Percentiles rank a stretch among this genome's conserved stretches.
Conservation (phyloP, 2,113 vertebrate genomes). For the Colius striatus region DNA sequence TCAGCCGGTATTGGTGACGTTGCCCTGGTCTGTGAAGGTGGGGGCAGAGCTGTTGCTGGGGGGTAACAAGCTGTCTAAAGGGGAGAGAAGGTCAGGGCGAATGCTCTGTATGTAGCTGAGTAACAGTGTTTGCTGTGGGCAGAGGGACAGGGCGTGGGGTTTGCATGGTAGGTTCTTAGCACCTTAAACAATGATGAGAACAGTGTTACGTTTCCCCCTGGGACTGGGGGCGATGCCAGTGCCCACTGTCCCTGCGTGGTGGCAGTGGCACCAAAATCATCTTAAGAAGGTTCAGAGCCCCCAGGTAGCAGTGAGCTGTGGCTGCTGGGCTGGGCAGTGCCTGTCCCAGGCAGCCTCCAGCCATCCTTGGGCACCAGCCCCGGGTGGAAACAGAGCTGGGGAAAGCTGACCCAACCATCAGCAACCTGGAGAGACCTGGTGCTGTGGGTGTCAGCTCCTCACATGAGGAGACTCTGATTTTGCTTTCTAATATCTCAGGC, state of each 20-base stretch:
- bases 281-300: not conserved
- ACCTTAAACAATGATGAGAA: not conserved
- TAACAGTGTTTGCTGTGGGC: accelerated
- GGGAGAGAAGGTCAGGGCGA: not conserved
- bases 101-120: accelerated
- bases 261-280: not conserved
- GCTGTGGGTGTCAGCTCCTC: not conserved
- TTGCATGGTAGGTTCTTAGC: not conserved
- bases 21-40: not conserved
- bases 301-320: accelerated
- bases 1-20: not conserved
- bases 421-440: not conserved
- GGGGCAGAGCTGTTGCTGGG: not conserved
- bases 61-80: not conserved
- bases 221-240: not conserved
- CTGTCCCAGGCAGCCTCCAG: not conserved
- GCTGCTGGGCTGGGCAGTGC: accelerated
- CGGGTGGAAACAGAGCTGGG: not conserved
- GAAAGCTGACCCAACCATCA: accelerated
- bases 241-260: accelerated
- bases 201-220: not conserved
- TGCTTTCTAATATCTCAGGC: conserved; percentile 15
- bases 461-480: not conserved
- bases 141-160: accelerated
- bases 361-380: not conserved